These are phyloP conservation scores for Augiades crinisus DNA, from an alignment of 2,888 invertebrate genomes.

Conservation along the genomic window DNA sequence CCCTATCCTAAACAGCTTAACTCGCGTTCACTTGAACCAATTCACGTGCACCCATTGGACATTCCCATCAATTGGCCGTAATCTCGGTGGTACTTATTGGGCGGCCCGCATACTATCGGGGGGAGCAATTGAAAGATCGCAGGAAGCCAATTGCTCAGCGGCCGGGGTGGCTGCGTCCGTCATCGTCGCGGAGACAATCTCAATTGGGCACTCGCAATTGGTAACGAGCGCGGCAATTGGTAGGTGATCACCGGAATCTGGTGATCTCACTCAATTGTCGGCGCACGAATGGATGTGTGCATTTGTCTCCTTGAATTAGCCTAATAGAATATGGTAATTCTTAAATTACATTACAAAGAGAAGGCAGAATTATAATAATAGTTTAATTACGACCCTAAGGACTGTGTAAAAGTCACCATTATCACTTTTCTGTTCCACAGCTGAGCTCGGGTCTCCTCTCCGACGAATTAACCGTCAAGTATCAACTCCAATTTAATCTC, in stretches of 20 bases:
- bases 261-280: conserved; percentile 21
- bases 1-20: not conserved
- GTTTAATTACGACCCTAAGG: no score
- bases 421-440: no score
- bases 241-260: conserved; percentile 26
- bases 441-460: no score
- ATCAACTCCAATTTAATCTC: no score
- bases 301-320: not conserved
- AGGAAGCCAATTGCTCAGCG: conserved; percentile 55
- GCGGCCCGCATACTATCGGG: conserved; percentile 29
- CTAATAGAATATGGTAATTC: not conserved
- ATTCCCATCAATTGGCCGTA: conserved; percentile 32
- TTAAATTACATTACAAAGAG: not conserved
- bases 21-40: conserved; percentile 2
- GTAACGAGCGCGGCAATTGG: conserved; percentile 29
- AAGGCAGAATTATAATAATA: no score
- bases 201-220: conserved; percentile 51
- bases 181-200: conserved; percentile 57
- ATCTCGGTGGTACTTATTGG: conserved; percentile 21
- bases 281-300: not conserved
- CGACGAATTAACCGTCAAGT: no score
- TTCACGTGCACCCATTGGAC: conserved; percentile 17
- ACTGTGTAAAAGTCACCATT: no score
- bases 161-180: conserved; percentile 63
- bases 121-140: conserved; percentile 66